These are phyloP conservation scores for Drosophila micromelanica DNA, from an alignment of 1,140 invertebrate genomes.

Conservation along the genomic window DNA sequence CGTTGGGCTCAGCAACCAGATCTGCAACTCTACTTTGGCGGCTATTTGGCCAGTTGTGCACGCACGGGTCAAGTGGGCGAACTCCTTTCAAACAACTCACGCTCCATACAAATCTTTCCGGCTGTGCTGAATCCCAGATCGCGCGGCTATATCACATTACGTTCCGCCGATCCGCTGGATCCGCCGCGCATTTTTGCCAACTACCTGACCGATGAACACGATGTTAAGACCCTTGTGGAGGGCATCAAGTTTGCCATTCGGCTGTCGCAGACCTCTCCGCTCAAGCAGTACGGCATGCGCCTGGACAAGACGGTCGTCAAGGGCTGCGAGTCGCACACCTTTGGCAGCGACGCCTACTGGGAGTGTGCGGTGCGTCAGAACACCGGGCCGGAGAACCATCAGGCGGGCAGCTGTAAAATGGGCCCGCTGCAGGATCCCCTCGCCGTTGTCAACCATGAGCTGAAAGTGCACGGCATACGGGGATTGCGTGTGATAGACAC, in stretches of 20 bases:
- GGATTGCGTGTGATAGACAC: conserved; percentile 87
- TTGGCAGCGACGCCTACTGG: conserved; percentile 92
- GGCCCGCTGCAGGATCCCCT: conserved; percentile 85
- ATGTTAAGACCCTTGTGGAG: conserved; percentile 90
- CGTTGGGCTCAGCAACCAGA: conserved; percentile 92
- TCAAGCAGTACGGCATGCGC: conserved; percentile 89
- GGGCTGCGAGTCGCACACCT: conserved; percentile 89
- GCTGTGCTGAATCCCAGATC: conserved; percentile 92
- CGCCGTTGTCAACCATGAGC: conserved; percentile 86
- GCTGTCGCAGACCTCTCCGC: conserved; percentile 88
- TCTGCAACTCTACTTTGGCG: conserved; percentile 93
- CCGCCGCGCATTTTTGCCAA: conserved; percentile 94
- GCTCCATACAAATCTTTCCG: conserved; percentile 87
- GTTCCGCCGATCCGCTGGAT: conserved; percentile 90
- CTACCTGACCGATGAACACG: conserved; percentile 91
- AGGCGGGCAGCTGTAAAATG: conserved; percentile 90
- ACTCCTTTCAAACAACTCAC: conserved; percentile 87
- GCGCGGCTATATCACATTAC: conserved; percentile 90
- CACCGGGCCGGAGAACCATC: conserved; percentile 93
- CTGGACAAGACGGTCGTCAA: conserved; percentile 89
- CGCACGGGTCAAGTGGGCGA: conserved; percentile 94
- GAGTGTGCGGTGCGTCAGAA: conserved; percentile 90
- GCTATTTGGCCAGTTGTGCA: conserved; percentile 92
- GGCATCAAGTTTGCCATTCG: conserved; percentile 90
- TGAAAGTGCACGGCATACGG: conserved; percentile 86